Conservation (phyloP, 2,113 vertebrate genomes). For the Nannobrachium achirus region DNA sequence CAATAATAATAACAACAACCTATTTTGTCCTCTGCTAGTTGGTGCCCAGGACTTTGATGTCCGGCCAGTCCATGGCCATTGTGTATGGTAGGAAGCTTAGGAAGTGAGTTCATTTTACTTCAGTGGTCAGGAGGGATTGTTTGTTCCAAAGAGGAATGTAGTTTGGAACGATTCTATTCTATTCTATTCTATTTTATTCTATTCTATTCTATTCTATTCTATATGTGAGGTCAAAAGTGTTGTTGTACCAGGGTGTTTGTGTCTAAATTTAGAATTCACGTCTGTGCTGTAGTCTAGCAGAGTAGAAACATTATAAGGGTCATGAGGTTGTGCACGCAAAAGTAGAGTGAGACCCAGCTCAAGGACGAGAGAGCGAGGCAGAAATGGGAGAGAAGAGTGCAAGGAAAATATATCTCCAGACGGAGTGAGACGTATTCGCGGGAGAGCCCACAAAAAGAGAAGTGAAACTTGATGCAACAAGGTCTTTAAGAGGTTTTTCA, state of each 20-base stretch:
- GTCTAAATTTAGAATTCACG: conserved; percentile 59
- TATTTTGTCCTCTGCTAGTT: conserved; percentile 21
- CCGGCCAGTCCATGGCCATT: conserved; percentile 53
- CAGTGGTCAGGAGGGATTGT: conserved; percentile 36
- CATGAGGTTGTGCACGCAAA: background rate
- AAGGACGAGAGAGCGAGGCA: conserved; percentile 7
- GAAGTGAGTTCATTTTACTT: conserved; percentile 71
- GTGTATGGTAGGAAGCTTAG: conserved; percentile 72
- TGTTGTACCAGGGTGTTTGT: conserved; percentile 10
- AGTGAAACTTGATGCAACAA: no score
- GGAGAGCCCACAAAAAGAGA: no score
- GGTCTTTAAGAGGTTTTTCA: background rate
- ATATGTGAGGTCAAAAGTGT: background rate
- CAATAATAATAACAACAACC: background rate
- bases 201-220: conserved; percentile 9
- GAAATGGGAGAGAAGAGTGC: conserved; percentile 6
- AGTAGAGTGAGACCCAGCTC: background rate
- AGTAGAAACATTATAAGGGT: conserved; percentile 23
- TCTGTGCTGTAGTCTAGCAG: conserved; percentile 40
- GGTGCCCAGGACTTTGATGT: conserved; percentile 37
- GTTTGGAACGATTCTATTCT: no score
- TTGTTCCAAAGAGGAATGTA: conserved; percentile 45
- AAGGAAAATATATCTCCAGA: background rate
- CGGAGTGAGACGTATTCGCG: no score
- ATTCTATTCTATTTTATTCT: background rate